These are phyloP conservation scores for Mythimna lalbum DNA, from an alignment of 2,888 invertebrate species.

Conservation along the genomic window DNA sequence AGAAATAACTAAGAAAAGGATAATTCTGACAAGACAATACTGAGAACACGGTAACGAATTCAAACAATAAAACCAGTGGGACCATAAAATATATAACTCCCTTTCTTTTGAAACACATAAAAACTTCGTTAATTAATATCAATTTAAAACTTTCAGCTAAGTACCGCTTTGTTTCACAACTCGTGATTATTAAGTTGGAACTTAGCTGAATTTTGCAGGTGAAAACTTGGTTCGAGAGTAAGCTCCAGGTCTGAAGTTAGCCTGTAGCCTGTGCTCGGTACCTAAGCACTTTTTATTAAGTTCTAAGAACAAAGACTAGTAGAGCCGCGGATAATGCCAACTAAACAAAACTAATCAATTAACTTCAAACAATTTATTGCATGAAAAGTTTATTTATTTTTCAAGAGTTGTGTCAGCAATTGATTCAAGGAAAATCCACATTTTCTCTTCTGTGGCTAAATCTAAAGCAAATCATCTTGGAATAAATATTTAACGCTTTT, in stretches of 20 bases:
- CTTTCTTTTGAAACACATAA: constrained; percentile 36
- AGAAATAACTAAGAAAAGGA: neutral
- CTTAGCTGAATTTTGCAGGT: constrained; percentile 61
- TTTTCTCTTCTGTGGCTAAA: neutral
- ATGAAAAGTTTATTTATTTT: constrained; percentile 32
- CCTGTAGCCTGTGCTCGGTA: constrained; percentile 32
- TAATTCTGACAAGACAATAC: neutral
- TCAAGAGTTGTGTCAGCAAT: neutral
- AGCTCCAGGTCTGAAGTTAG: constrained; percentile 43
- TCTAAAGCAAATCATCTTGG: neutral
- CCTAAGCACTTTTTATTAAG: constrained; percentile 59
- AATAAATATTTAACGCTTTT: neutral
- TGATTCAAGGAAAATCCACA: neutral
- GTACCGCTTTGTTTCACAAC: constrained; percentile 49
- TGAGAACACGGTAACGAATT: constrained; percentile 8
- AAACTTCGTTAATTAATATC: constrained; percentile 53
- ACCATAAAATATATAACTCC: constrained; percentile 21
- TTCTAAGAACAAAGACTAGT: constrained; percentile 58
- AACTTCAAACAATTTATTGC: constrained; percentile 44
- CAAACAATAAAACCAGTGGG: constrained; percentile 16
- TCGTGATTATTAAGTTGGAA: constrained; percentile 51
- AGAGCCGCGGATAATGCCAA: constrained; percentile 40
- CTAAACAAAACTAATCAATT: constrained; percentile 55
- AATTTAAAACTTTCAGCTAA: constrained; percentile 42
- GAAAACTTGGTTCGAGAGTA: constrained; percentile 40